A percentile compares a stretch with the other conserved stretches of the same genome.
phyloP scores from a whole-genome alignment of 2,113 vertebrate species.

The Pluvialis apricaria region DNA sequence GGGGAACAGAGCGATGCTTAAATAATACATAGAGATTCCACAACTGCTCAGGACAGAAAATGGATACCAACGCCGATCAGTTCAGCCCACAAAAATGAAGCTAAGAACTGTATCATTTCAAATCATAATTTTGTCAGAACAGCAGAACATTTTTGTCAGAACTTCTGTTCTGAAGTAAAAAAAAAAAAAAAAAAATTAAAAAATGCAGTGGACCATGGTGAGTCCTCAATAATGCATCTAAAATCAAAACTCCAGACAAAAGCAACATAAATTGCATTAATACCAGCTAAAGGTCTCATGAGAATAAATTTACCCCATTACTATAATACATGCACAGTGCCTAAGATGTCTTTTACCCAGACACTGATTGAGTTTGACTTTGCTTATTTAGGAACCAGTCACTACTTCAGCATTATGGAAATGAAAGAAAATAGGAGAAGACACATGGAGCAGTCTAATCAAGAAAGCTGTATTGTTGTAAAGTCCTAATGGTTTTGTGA shows the following conservation, averaged over 20 bases:
- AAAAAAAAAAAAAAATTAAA: background rate
- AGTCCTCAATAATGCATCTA: background rate
- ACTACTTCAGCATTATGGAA: background rate
- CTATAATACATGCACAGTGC: background rate
- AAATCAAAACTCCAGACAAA: background rate
- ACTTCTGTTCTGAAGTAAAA: background rate
- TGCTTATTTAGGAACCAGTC: background rate
- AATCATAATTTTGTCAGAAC: background rate
- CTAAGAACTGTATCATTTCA: background rate
- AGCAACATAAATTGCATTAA: background rate
- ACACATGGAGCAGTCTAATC: background rate
- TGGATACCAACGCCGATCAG: background rate
- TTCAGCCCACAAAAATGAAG: background rate
- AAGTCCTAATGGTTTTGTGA: background rate
- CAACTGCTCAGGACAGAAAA: background rate
- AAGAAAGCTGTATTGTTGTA: background rate
- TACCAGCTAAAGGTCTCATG: background rate
- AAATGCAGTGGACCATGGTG: fast-evolving
- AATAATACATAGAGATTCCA: background rate
- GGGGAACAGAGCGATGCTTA: background rate
- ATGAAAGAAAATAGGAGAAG: background rate
- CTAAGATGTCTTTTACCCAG: background rate
- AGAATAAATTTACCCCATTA: background rate
- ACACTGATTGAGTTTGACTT: background rate
- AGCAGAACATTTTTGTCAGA: background rate